Evolutionary conservation across 1,140 invertebrate genomes (phyloP).

Genomic region (Cydia fagiglandana): DNA sequence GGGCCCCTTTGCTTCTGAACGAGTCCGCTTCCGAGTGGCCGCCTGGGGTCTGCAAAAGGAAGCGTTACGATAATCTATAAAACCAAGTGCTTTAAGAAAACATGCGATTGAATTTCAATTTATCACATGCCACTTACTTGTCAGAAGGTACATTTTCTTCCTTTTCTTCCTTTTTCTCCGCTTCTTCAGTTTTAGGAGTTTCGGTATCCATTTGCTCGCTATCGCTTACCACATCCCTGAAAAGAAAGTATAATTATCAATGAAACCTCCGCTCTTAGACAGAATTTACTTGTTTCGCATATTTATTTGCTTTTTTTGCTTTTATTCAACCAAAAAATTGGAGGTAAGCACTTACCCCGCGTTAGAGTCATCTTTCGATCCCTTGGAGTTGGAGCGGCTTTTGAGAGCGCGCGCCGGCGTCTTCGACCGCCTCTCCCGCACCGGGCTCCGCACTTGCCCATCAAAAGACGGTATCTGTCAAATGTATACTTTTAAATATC

Average conservation of each 20-base stretch:
- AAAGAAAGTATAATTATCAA: background rate
- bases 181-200: conserved; percentile 52
- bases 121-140: conserved; percentile 44
- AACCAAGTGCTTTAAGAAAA: background rate
- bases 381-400: conserved; percentile 62
- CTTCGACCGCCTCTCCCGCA: conserved; percentile 44
- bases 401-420: conserved; percentile 49
- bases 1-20: conserved; percentile 61
- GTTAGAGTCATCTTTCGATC: conserved; percentile 51
- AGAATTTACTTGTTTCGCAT: no score
- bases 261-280: background rate
- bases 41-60: conserved; percentile 48
- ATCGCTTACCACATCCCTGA: conserved; percentile 52
- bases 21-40: conserved; percentile 52
- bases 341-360: background rate
- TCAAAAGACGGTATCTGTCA: conserved; percentile 58
- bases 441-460: conserved; percentile 44
- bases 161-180: conserved; percentile 54
- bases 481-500: background rate
- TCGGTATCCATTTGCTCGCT: conserved; percentile 45
- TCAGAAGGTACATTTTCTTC: conserved; percentile 50
- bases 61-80: conserved; percentile 38
- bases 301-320: background rate
- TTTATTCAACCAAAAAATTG: no score
- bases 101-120: background rate